Conservation (phyloP, 2,113 vertebrate species). For the Scomber scombrus region DNA sequence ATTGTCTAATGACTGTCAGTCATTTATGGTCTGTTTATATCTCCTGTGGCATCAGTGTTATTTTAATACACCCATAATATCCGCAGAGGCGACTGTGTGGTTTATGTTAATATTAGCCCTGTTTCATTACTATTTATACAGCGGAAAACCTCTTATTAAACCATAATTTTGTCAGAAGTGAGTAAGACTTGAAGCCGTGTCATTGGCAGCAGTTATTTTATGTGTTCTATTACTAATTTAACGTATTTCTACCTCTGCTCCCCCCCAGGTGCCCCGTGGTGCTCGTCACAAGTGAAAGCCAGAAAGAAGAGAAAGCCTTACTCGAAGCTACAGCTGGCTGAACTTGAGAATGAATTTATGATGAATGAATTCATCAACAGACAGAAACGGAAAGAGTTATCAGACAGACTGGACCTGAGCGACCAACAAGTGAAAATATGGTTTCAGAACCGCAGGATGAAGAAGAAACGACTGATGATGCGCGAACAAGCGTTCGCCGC, state of each 20-base stretch:
- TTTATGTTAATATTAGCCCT: not conserved
- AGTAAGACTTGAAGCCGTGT: not conserved
- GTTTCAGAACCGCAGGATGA: constrained; percentile 93
- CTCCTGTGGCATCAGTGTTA: not conserved
- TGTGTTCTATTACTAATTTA: constrained; percentile 7
- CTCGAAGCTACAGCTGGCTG: constrained; percentile 93
- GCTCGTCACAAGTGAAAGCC: constrained; percentile 88
- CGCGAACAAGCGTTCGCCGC: constrained; percentile 89
- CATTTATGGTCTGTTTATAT: not conserved
- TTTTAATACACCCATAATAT: constrained; percentile 10
- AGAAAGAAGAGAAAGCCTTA: constrained; percentile 97
- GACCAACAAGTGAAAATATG: constrained; percentile 89
- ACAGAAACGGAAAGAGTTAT: constrained; percentile 94
- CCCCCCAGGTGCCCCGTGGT: constrained; percentile 90
- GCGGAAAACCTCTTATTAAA: not conserved
- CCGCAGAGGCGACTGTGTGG: not conserved
- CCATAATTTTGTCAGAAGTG: not conserved
- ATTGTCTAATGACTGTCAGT: not conserved
- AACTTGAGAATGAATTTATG: constrained; percentile 95
- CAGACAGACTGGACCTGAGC: constrained; percentile 90
- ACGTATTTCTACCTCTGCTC: constrained; percentile 40
- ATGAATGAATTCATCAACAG: constrained; percentile 95
- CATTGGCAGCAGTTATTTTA: not conserved
- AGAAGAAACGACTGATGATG: constrained; percentile 94
- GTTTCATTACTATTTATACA: not conserved